phyloP scores from a whole-genome alignment of 2,113 vertebrate genomes.

The Hydrolagus affinis region DNA sequence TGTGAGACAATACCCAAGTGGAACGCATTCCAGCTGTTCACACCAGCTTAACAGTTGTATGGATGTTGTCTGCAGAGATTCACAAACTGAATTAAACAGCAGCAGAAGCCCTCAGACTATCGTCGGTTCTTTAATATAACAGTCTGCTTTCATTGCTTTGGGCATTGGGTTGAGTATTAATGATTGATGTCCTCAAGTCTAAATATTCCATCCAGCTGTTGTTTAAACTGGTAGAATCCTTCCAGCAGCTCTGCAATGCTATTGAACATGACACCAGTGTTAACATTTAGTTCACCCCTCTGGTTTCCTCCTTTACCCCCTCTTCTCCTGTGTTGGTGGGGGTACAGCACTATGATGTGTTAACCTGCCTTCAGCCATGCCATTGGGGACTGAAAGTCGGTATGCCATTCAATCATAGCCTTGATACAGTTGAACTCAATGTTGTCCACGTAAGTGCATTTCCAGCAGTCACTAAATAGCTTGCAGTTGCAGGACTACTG shows the following conservation, averaged over 20 bases:
- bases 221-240: neutral
- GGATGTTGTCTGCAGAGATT: neutral
- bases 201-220: slow-evolving; percentile 14
- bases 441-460: too few species aligned
- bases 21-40: neutral
- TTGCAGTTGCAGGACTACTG: too few species aligned
- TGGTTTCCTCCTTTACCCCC: neutral
- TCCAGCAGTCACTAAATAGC: too few species aligned
- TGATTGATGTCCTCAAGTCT: neutral
- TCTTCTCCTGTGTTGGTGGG: too few species aligned
- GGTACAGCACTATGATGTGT: too few species aligned
- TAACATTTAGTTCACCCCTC: neutral
- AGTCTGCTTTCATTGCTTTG: neutral
- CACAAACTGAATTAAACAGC: too few species aligned
- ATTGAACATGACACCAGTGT: neutral
- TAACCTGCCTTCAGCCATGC: too few species aligned
- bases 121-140: neutral
- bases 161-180: neutral
- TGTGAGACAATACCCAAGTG: neutral
- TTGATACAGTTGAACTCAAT: too few species aligned
- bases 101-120: too few species aligned
- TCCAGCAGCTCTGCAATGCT: neutral
- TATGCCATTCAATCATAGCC: too few species aligned
- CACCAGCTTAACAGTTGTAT: neutral
- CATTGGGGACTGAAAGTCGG: too few species aligned